Conservation (phyloP, 1,140 invertebrate genomes). For the Leptonema lineaticorne region DNA sequence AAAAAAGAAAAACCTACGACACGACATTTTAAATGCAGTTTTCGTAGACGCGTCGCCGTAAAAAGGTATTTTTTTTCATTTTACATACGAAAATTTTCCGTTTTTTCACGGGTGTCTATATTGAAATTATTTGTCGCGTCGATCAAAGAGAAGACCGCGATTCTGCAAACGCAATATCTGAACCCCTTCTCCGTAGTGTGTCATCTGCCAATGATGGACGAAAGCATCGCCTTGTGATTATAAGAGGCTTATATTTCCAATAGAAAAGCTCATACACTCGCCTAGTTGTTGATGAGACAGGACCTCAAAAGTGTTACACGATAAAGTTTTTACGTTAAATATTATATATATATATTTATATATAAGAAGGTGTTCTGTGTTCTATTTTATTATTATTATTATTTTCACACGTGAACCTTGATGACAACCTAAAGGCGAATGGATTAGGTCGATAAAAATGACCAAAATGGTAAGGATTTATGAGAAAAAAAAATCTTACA, state of each 20-base stretch:
- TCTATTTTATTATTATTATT: too few relatives aligned
- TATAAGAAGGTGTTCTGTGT: not conserved
- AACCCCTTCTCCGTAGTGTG: not conserved
- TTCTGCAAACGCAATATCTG: not conserved
- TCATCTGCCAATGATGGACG: constrained; percentile 1
- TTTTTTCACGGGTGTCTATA: too few relatives aligned
- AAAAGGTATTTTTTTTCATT: too few relatives aligned
- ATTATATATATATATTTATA: not conserved
- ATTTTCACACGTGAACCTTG: not conserved
- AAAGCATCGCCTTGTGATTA: constrained; percentile 6
- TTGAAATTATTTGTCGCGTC: too few relatives aligned
- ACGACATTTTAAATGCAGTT: too few relatives aligned
- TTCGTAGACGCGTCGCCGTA: too few relatives aligned
- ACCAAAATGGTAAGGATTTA: constrained; percentile 19
- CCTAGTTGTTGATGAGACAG: constrained; percentile 28
- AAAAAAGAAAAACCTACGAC: too few relatives aligned
- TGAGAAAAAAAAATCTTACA: not conserved
- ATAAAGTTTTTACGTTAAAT: not conserved
- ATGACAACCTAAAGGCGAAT: not conserved
- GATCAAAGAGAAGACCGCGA: not conserved
- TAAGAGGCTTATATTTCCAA: constrained; percentile 25
- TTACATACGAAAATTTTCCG: too few relatives aligned
- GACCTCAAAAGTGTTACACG: constrained; percentile 15
- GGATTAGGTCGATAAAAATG: constrained; percentile 20
- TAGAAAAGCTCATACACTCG: constrained; percentile 23